Conservation (phyloP, 2,113 vertebrate species). For the Ochotona curzoniae region DNA sequence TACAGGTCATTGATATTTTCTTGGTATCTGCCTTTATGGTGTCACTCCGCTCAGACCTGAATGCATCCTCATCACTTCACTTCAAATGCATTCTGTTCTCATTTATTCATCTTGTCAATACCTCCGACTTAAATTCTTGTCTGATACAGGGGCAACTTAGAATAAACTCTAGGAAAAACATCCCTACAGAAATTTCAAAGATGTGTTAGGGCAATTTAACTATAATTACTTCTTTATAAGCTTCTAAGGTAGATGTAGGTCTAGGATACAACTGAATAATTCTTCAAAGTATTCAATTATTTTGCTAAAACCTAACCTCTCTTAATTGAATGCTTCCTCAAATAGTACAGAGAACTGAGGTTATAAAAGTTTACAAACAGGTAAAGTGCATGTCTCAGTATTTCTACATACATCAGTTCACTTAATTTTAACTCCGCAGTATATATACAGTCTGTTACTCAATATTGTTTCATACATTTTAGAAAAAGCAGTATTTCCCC, state of each 20-base stretch:
- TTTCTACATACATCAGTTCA: background rate
- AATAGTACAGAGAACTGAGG: background rate
- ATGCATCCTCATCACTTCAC: no score
- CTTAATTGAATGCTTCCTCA: background rate
- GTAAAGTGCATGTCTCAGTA: background rate
- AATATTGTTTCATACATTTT: background rate
- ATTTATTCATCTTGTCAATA: no score
- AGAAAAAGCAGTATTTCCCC: slow-evolving; percentile 20
- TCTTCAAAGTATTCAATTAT: background rate
- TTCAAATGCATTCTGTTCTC: no score
- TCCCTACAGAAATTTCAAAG: background rate
- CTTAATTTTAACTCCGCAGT: background rate
- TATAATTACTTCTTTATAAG: background rate
- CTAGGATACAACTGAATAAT: background rate
- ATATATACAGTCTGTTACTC: background rate
- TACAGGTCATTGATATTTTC: no score
- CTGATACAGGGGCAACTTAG: no score
- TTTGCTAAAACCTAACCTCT: background rate
- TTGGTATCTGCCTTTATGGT: no score
- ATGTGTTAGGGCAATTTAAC: background rate
- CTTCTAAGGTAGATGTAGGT: background rate
- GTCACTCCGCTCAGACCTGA: no score
- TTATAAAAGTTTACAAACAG: background rate
- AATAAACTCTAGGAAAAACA: no score
- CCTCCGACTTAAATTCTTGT: no score